Base-by-base conservation (phyloP, 2,113 vertebrate species). In the Bostrychus sinensis region DNA sequence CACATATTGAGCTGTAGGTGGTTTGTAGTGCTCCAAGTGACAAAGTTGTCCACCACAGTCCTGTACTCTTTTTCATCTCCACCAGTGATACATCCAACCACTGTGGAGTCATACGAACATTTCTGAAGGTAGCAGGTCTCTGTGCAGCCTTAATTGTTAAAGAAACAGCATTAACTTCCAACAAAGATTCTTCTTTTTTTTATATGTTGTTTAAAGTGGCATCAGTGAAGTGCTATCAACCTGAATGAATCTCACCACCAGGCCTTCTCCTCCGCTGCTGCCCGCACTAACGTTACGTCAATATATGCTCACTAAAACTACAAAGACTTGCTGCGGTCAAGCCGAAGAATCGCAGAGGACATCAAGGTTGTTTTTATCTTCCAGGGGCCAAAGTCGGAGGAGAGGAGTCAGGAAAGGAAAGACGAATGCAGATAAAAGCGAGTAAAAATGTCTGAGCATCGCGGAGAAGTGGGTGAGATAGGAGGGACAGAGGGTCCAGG, bases 371-470 rank as follows among this genome's bases (percentile, higher is more conserved):
- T 55, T 56, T 62, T 59, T 55, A 23, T 42, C 43, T 22, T 22
- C 55, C 68, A 45, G 20, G 55, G 34, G 62, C 42, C 62, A 58
- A 46, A 70, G 62, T 75, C 66, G 66, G 57, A 70, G 56, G 56
- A 85, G 57, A 70, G 56, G 56, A 85, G 58, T 67, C 55, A 56
- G 66, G 62, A 66, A 62, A 67, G 72, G 53, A 75, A n/a, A n/a
- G 75, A 37, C 32, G 66, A 76, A 73, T 9, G 30, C 50, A 83
- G 80, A 83, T 85, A 78, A 85, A 86, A 83, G 66, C 3, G 17
- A 56, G 67, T 39, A 57, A 66, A 77, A 4, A 4, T 1, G 78
- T 80, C 56, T 81, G 59, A 77, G 61, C 61, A 66, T 50, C 64
- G 64, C 37, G 48, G 56, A 56, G 67, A 13, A 83, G 80, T 72